Base-by-base conservation (phyloP, 2,888 invertebrate species). In the Bellardia pandia region DNA sequence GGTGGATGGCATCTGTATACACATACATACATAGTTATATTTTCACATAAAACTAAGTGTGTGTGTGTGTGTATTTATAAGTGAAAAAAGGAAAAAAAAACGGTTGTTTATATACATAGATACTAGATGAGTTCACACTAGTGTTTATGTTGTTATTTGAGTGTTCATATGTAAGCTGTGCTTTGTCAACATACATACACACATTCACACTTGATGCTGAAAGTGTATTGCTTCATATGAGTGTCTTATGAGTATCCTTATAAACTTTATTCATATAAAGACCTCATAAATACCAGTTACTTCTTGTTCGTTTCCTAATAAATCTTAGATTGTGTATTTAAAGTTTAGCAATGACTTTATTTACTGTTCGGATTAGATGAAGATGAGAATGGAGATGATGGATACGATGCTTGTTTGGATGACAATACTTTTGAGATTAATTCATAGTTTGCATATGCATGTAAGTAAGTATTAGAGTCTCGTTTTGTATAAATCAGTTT, bases 261-360 rank as follows among this genome's bases (percentile, higher is more conserved):
- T 51, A 37, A 62, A 76, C 11, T 76, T 76, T 53, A 11, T 76
- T 23, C 11, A 9, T 14, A 9, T 14, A n/a, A 23, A 40, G 30
- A 40, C 1, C 37, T 66, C 53, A 64, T 76, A 64, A 64, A 40
- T 75, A 33, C 1, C 62, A 62, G 48, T 62, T 48, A 48, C 23
- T 48, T 62, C n/a, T 45, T 60, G 30, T 74, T 45, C 30, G 13
- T 62, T 75, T 75, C 9, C 37, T 75, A 51, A 62, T 16, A 62
- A 75, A 45, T 74, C 74, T 45, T 33, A 13, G 16, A 62, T 62
- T 62, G n/a, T 16, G 16, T 53, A 8, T 64, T 51, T 40, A 48
- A 64, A 76, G 14, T 64, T 76, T 3, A 48, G 51, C 9, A 7
- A 37, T 51, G 23, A 37, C 2, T 51, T 37, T 37, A 37, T 37